These are phyloP conservation scores for Montipora capricornis DNA, from an alignment of 64 coral and sea anemone genomes.

Conservation along the genomic window DNA sequence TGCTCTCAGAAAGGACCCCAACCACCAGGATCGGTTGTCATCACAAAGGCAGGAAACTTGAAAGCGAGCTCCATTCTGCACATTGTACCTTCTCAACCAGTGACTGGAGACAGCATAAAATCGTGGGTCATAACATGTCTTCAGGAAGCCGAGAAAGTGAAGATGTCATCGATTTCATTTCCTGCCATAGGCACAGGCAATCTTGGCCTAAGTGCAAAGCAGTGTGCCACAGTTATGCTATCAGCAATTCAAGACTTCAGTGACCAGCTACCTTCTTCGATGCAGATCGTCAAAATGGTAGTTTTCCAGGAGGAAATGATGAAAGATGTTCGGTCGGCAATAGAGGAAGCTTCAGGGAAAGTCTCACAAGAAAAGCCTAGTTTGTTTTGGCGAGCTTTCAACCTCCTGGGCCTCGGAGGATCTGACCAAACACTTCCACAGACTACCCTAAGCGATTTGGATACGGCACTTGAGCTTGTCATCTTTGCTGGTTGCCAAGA, in stretches of 20 bases:
- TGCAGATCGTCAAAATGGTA: slow-evolving; percentile 61
- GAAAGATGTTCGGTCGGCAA: slow-evolving; percentile 31
- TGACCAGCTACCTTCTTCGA: slow-evolving; percentile 12
- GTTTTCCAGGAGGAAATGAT: slow-evolving; percentile 73
- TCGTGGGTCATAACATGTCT: slow-evolving; percentile 33
- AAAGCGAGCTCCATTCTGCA: slow-evolving; percentile 15
- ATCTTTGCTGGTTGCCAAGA: slow-evolving; percentile 30
- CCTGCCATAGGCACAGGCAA: slow-evolving; percentile 72
- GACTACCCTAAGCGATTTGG: background rate
- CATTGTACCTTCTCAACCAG: slow-evolving; percentile 4
- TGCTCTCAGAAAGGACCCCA: slow-evolving; percentile 9
- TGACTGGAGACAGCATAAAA: background rate
- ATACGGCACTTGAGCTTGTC: background rate
- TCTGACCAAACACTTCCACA: background rate
- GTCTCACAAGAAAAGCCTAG: background rate
- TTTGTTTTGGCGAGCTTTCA: background rate
- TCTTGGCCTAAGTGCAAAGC: slow-evolving; percentile 35
- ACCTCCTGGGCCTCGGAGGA: background rate
- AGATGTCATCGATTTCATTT: slow-evolving; percentile 56
- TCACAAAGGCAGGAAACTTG: slow-evolving; percentile 44
- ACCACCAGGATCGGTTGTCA: slow-evolving; percentile 42
- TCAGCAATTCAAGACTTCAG: slow-evolving; percentile 31
- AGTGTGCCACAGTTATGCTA: slow-evolving; percentile 32
- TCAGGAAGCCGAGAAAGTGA: slow-evolving; percentile 14
- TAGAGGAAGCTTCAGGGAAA: slow-evolving; percentile 38